Evolutionary conservation across 2,797 vertebrate species (phyloP).

Genomic region (Kryptolebias ocellatus): DNA sequence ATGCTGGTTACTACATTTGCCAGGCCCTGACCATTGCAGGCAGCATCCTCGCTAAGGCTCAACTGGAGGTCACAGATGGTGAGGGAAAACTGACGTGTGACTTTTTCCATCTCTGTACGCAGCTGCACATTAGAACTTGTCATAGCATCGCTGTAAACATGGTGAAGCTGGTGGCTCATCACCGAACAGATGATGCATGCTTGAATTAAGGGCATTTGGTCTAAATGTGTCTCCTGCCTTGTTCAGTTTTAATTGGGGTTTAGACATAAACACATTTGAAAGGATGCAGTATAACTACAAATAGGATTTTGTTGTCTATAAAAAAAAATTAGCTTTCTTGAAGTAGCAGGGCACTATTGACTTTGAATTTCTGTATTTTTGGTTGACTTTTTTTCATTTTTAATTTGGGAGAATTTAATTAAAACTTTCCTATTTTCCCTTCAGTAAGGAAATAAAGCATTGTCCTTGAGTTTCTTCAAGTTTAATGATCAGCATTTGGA

Average conservation of each 20-base stretch:
- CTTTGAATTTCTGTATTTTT: conserved; percentile 53
- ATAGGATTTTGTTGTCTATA: neutral
- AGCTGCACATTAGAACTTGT: conserved; percentile 15
- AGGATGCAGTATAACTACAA: conserved; percentile 13
- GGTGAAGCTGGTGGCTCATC: conserved; percentile 4
- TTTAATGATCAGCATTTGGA: conserved; percentile 66
- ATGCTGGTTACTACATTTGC: conserved; percentile 97
- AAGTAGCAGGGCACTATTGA: conserved; percentile 35
- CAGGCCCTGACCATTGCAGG: conserved; percentile 98
- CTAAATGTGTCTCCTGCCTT: neutral
- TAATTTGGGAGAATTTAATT: conserved; percentile 64
- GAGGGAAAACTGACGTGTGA: conserved; percentile 62
- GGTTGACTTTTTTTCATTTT: conserved; percentile 27
- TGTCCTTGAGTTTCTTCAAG: conserved; percentile 74
- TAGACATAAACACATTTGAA: conserved; percentile 28
- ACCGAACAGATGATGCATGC: conserved; percentile 8
- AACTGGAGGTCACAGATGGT: conserved; percentile 99
- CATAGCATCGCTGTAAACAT: conserved; percentile 13
- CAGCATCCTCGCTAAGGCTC: conserved; percentile 98
- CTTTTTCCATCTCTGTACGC: conserved; percentile 32
- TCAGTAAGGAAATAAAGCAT: conserved; percentile 59
- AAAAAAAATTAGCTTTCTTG: conserved; percentile 31
- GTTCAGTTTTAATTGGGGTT: conserved; percentile 19
- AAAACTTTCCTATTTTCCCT: conserved; percentile 54
- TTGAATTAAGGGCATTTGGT: conserved; percentile 4